Base-by-base conservation (phyloP, 1,140 invertebrate genomes). In the Adoxophyes honmai region DNA sequence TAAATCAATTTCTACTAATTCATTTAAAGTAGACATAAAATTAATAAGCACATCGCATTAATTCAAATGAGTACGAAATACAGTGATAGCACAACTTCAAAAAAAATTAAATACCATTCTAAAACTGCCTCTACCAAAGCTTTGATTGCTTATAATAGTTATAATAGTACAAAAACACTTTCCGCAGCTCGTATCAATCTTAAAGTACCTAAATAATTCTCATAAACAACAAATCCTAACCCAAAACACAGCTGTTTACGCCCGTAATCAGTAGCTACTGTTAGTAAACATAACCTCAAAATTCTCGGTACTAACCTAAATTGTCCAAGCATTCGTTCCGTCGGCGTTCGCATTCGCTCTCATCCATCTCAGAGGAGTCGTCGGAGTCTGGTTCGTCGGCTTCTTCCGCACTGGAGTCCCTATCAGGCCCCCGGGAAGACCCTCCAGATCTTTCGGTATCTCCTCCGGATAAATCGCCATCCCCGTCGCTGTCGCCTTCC, bases 321-420 rank as follows among this genome's bases (percentile, higher is more conserved):
- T 97, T 96, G 71, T 96, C 94, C 54, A 97, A 90, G 73, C 95
- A 96, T 79, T 97, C 95, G 55, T 91, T 93, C 64, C 96, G 91
- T 48, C 95, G 89, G 54, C 93, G 92, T 70, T 98, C 96, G 73
- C 96, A 98, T 90, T 97, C 96, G 65, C 94, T 95, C 85, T 97
- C 96, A 88, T 98, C 97, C 93, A 98, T 94, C 86, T 98, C 97
- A 76, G 93, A 95, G 52, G 93, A 94, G 77, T 95, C 94, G 89
- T 95, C 94, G 8, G 94, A 94, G 60, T 95, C 94, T 14, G 91
- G 93, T 65, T 94, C 93, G 73, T 93, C 92, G 51, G 91, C 91
- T 73, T 92, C 91, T 60, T 94, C 93, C 58, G 93, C 93, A 64
- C 93, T 94, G 64, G 94, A 93, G 59, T 94, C 94, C 15, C 93